These are phyloP conservation scores for Drosophila tanythrix DNA, from an alignment of 2,888 invertebrate genomes.

Conservation along the genomic window DNA sequence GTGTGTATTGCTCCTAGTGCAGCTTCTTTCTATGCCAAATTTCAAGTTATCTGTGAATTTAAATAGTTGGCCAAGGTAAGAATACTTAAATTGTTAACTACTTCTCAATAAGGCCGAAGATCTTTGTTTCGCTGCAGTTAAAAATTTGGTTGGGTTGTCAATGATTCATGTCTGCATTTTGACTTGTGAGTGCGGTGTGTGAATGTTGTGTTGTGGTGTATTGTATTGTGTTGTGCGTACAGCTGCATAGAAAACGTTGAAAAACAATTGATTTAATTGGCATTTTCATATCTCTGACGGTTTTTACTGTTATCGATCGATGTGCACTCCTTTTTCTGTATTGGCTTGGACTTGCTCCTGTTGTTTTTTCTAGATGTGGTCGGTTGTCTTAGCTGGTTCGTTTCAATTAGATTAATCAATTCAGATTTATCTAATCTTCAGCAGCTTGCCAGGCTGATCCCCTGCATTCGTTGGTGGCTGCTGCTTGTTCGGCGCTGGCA, in stretches of 20 bases:
- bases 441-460: slow-evolving; percentile 24
- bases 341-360: slow-evolving; percentile 31
- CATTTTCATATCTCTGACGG: slow-evolving; percentile 34
- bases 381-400: slow-evolving; percentile 16
- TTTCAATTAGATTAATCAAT: neutral
- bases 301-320: slow-evolving; percentile 21
- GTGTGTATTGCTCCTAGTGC: slow-evolving; percentile 1
- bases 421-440: slow-evolving; percentile 7
- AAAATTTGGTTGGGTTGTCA: slow-evolving; percentile 9
- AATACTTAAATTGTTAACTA: slow-evolving; percentile 39
- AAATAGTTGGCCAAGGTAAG: slow-evolving; percentile 44
- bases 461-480: slow-evolving; percentile 23
- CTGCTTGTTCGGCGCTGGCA: slow-evolving; percentile 31
- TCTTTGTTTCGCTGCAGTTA: slow-evolving; percentile 12
- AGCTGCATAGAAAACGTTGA: slow-evolving; percentile 48
- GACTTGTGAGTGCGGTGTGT: slow-evolving; percentile 1
- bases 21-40: slow-evolving; percentile 28
- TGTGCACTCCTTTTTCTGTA: slow-evolving; percentile 31
- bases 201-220: neutral
- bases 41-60: slow-evolving; percentile 51
- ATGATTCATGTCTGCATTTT: slow-evolving; percentile 9
- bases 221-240: slow-evolving; percentile 19
- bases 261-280: slow-evolving; percentile 47
- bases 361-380: neutral
- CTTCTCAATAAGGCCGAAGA: slow-evolving; percentile 43